These are phyloP conservation scores for Moxostoma hubbsi DNA, from an alignment of 2,797 vertebrate genomes.

Conservation along the genomic window DNA sequence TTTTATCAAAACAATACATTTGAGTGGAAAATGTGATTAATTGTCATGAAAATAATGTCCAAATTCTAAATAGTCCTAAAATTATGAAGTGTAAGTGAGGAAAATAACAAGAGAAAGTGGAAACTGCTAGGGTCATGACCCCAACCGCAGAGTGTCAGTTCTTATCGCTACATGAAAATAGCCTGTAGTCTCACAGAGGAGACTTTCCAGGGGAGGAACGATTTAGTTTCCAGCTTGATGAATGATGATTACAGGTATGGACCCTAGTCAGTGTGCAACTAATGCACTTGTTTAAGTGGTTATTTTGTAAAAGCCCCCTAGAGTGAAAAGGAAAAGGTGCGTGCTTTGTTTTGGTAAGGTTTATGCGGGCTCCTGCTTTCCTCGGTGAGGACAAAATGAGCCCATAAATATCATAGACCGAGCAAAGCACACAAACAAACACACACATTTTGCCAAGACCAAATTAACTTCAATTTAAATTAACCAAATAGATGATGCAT, in stretches of 20 bases:
- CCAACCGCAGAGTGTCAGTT: background rate
- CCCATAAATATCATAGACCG: constrained; percentile 8
- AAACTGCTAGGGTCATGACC: background rate
- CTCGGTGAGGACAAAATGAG: background rate
- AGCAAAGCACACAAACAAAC: background rate
- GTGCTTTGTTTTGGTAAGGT: constrained; percentile 4
- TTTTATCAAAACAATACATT: too few relatives aligned
- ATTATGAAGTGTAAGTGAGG: too few relatives aligned
- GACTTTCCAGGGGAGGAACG: background rate
- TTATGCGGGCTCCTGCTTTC: constrained; percentile 6
- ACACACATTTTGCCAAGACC: background rate
- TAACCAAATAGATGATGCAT: background rate
- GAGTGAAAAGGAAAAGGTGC: constrained; percentile 17
- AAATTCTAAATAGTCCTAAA: too few relatives aligned
- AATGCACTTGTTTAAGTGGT: constrained; percentile 25
- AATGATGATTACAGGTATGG: constrained; percentile 19
- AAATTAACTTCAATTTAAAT: background rate
- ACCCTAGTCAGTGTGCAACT: constrained; percentile 5
- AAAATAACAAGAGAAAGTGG: background rate
- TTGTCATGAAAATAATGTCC: too few relatives aligned
- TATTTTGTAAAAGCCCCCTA: constrained; percentile 24
- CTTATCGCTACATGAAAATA: constrained; percentile 1
- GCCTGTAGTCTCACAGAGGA: background rate
- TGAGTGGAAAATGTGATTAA: too few relatives aligned
- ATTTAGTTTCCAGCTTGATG: constrained; percentile 22